These are phyloP conservation scores for Odontomyia ornata DNA, from an alignment of 2,888 invertebrate species.

Conservation along the genomic window DNA sequence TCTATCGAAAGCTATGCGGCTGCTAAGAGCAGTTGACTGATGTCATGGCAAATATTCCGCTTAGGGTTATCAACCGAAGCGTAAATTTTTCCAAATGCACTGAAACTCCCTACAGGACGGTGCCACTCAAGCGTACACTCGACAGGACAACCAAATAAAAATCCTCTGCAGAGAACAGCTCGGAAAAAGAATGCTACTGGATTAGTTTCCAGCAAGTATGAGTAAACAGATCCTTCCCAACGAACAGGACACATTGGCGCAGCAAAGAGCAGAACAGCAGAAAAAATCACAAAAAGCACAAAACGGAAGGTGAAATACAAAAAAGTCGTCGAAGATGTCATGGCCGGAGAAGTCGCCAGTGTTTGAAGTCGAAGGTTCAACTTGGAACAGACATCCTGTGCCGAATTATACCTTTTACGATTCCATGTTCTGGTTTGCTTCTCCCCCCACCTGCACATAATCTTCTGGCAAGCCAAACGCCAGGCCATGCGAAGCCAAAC, in stretches of 20 bases:
- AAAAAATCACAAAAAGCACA: neutral
- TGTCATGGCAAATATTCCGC: constrained; percentile 29
- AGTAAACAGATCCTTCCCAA: neutral
- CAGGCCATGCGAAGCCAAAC: constrained; percentile 33
- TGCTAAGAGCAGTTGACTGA: constrained; percentile 32
- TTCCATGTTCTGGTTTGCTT: constrained; percentile 54
- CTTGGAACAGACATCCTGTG: constrained; percentile 60
- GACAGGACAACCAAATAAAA: constrained; percentile 27
- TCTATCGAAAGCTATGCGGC: constrained; percentile 27
- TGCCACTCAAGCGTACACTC: neutral
- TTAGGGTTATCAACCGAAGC: constrained; percentile 41
- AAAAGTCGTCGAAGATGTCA: neutral
- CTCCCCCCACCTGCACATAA: constrained; percentile 52
- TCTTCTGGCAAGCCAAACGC: constrained; percentile 49
- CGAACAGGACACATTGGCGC: constrained; percentile 4
- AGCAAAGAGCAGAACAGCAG: constrained; percentile 23
- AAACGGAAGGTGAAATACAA: constrained; percentile 28
- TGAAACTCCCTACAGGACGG: constrained; percentile 26
- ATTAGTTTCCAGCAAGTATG: neutral
- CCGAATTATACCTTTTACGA: constrained; percentile 59
- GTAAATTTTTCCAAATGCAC: constrained; percentile 39
- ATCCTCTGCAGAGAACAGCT: constrained; percentile 31
- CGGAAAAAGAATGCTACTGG: constrained; percentile 25
- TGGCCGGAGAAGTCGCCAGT: constrained; percentile 23
- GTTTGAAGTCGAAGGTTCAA: constrained; percentile 53